Conservation (phyloP, 1,140 invertebrate genomes). For the Sitophilus oryzae region DNA sequence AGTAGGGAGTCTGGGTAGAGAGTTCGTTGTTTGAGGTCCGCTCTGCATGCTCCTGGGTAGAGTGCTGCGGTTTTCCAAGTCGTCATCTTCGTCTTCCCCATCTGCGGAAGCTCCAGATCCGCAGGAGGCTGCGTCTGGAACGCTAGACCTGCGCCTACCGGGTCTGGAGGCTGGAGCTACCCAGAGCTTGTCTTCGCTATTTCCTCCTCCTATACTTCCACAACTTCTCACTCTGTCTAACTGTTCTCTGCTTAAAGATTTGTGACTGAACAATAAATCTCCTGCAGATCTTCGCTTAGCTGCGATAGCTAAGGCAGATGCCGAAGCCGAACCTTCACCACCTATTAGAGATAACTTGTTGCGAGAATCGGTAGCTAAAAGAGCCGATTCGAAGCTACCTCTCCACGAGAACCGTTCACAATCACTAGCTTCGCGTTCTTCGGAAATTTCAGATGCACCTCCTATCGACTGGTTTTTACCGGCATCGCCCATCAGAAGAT, state of each 20-base stretch:
- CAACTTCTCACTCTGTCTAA: conserved; percentile 71
- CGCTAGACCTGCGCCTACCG: conserved; percentile 57
- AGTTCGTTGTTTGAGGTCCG: conserved; percentile 62
- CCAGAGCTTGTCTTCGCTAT: conserved; percentile 53
- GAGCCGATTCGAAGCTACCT: conserved; percentile 81
- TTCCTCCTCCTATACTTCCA: conserved; percentile 69
- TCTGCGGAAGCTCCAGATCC: conserved; percentile 57
- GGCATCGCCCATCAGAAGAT: conserved; percentile 59
- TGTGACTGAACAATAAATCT: conserved; percentile 64
- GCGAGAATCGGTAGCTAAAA: conserved; percentile 74
- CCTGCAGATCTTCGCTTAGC: conserved; percentile 73
- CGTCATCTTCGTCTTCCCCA: conserved; percentile 58
- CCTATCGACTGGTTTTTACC: conserved; percentile 42
- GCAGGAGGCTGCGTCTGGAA: conserved; percentile 61
- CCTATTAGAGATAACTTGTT: conserved; percentile 67
- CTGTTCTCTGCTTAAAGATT: conserved; percentile 67
- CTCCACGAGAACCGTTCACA: conserved; percentile 85
- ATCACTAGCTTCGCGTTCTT: conserved; percentile 74
- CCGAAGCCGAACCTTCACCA: conserved; percentile 58
- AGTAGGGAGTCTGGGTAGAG: conserved; percentile 64
- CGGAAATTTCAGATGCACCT: conserved; percentile 51
- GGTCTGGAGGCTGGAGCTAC: conserved; percentile 45
- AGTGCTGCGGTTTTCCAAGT: conserved; percentile 52
- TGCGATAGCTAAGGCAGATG: conserved; percentile 57
- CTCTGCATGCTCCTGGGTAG: conserved; percentile 59